Percentiles rank a stretch among this genome's conserved stretches.
These are phyloP conservation scores for Apodemus agrarius DNA, from an alignment of 2,797 vertebrate species.

Conservation along the genomic window DNA sequence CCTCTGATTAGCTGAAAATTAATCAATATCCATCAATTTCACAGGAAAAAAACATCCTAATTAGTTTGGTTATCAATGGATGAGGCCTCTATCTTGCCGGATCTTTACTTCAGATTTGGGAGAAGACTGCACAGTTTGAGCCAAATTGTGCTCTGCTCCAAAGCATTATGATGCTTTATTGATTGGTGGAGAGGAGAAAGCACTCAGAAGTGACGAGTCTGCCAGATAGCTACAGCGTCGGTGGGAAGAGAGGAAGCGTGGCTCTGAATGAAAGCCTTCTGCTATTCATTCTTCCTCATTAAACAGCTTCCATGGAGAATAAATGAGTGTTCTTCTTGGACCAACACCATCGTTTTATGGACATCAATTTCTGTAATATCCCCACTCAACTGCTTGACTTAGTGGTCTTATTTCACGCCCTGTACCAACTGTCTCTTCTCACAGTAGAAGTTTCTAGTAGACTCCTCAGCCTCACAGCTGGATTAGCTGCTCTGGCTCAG, in stretches of 20 bases:
- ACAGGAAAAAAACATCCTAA: slow-evolving; percentile 57
- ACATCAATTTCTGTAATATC: background rate
- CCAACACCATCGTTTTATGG: background rate
- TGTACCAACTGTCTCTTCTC: background rate
- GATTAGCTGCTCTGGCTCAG: background rate
- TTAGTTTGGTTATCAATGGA: slow-evolving; percentile 59
- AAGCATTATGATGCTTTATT: background rate
- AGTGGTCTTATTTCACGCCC: background rate
- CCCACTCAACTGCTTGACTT: background rate
- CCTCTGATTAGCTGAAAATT: slow-evolving; percentile 62
- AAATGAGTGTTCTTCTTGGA: slow-evolving; percentile 7
- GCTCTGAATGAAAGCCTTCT: slow-evolving; percentile 53
- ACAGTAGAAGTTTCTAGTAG: background rate
- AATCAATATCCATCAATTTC: slow-evolving; percentile 62
- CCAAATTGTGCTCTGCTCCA: background rate
- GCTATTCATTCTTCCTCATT: background rate
- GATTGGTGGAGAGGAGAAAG: background rate
- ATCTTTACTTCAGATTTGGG: slow-evolving; percentile 49
- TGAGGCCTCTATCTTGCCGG: slow-evolving; percentile 45
- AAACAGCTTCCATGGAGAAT: slow-evolving; percentile 18
- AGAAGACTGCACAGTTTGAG: background rate
- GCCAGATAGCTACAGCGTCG: background rate
- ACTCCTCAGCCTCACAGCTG: background rate
- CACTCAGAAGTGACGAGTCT: background rate
- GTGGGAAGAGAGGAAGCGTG: background rate